A percentile compares a stretch with the other conserved stretches of the same genome.
phyloP scores from a whole-genome alignment of 35 echinoderm and acorn worm species.

The Amphiura filiformis region DNA sequence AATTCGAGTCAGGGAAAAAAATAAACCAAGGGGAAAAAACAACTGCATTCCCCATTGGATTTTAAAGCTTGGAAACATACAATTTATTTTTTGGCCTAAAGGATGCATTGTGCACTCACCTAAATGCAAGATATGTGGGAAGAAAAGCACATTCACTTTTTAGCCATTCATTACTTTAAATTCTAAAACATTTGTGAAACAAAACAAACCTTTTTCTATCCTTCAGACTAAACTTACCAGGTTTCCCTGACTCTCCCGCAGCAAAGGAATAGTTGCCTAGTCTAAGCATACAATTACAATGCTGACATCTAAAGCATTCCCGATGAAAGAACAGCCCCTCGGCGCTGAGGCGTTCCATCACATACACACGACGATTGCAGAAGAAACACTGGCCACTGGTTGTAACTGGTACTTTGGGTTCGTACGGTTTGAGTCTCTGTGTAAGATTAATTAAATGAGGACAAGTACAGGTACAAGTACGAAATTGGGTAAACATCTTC shows the following conservation, averaged over 20 bases:
- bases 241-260: constrained; percentile 23
- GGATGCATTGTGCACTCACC: too few species aligned
- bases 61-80: too few species aligned
- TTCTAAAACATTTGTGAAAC: too few species aligned
- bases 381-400: constrained; percentile 76
- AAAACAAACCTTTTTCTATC: neutral
- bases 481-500: too few species aligned
- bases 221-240: neutral
- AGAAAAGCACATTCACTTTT: too few species aligned
- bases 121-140: too few species aligned
- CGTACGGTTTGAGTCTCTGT: constrained; percentile 55
- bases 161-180: too few species aligned
- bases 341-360: constrained; percentile 90
- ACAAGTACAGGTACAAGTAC: too few species aligned
- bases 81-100: too few species aligned
- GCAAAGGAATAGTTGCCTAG: constrained; percentile 79
- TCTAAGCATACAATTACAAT: constrained; percentile 68
- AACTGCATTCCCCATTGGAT: too few species aligned
- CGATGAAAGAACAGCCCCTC: constrained; percentile 97
- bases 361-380: constrained; percentile 87
- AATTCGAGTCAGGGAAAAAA: too few species aligned
- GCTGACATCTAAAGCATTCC: constrained; percentile 88
- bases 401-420: constrained; percentile 7
- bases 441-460: neutral
- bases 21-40: too few species aligned